Evolutionary conservation across 2,888 invertebrate genomes (phyloP), one percentile per base, ranked within the genome.

Genomic region (Sericinus montela): DNA sequence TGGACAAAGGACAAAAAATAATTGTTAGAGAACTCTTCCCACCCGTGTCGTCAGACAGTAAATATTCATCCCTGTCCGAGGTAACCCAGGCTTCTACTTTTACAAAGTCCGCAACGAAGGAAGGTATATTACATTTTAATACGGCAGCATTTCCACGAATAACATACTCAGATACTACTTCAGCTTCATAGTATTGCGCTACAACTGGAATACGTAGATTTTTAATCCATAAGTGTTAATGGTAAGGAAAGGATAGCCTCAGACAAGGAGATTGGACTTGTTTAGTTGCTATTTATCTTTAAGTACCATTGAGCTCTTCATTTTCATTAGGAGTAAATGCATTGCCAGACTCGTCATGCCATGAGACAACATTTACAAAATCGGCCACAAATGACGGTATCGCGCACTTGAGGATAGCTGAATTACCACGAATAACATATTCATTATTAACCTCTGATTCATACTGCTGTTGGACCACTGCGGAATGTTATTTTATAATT

Each of bases 311-410:
- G 62, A 70, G 75, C 53, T 80, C 75, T 56, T 78, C 75, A 54
- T 73, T 64, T 56, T 72, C 79, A 41, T 77, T 73, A 46, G 70
- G 61, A 51, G 76, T 73, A 62, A 70, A 84, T 39, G 84, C 75
- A 65, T 92, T 93, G 60, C 91, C 92, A 63, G 92, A 91, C 81
- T 95, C 94, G 60, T 95, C 95, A 64, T 94, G 94, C 96, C 96
- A 96, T 41, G 95, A 94, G 45, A 94, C 91, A 60, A 98, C 96
- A 69, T 90, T 92, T 55, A 98, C 95, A 84, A 97, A 97, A 88
- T 97, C 97, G 54, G 95, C 95, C 54, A 97, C 97, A 85, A 97
- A 98, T 55, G 96, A 96, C 42, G 97, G 97, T 69, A 96, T 94
- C 67, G 95, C 95, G 89, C 96, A 97, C 87, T 96, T 96, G 67